Base-by-base conservation (phyloP, 2,113 vertebrate species). In the Hippocampus zosterae region DNA sequence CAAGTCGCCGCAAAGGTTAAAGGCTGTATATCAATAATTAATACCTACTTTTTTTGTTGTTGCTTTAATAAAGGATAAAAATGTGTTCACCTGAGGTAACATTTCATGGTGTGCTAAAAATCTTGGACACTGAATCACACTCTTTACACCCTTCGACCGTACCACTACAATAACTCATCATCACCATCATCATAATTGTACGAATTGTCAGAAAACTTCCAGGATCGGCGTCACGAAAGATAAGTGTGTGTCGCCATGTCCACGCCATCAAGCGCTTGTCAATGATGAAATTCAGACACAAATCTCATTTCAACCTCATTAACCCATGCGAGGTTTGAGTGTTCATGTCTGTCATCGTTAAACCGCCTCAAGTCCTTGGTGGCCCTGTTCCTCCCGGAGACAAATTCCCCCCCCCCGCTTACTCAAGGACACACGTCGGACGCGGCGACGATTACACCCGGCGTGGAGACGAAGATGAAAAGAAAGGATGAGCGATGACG, bases 341-440 rank as follows among this genome's bases (percentile, higher is more conserved):
- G 33, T 65, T 37, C 5, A 2, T 50, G 42, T 18, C 81, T 87
- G 76, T 89, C 89, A 90, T 91, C 86, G 90, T 88, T 81, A 86
- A 75, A 48, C 72, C n/a, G 5, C 65, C 83, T 44, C 29, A 19
- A 33, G 19, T 40, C 80, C 56, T 55, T 68, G 73, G 75, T 81
- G 83, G 70, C 81, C 78, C 82, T 73, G 80, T 77, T 79, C 80
- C 89, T 87, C 33, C 88, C 74, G 68, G 75, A 83, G 84, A 89
- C 77, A 76, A 74, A 87, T 85, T 85, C 90, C 75, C 77, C 64
- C 90, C 75, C 77, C 64, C 33, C 5, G 21, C 65, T 74, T 74
- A 74, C 81, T 87, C 88, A 90, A 90, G 90, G 91, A 86, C 91
- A 87, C 82, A 86, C 89, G 86, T 90, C 82, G 91, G 88, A 91